Evolutionary conservation across 37 sponge, comb jelly and placozoan species (phyloP), one percentile per base, ranked within the genome.

Genomic region (Amphimedon queenslandica): DNA sequence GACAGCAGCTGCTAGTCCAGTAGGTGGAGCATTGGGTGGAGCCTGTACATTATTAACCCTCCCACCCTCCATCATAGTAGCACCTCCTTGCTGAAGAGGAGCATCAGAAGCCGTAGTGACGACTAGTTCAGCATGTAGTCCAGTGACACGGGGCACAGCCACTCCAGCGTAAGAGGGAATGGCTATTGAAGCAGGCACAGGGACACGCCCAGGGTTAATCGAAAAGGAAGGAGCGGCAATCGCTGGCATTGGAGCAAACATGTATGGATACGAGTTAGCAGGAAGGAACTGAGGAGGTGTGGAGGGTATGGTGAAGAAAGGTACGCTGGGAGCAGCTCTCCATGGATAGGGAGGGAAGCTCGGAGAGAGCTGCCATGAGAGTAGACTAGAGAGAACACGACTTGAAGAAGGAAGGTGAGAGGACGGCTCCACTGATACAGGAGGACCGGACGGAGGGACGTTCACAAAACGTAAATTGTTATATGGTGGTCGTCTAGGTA

Each of bases 221-320:
- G 84, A 77, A 30, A 79, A 74, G 0, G 80, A 75, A 25, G 77
- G 63, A 66, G 73, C 77, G 6, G 68, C 68, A 21, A 67, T 67
- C 6, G 68, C 68, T 3, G 80, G 80, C 37, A 80, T n/a, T 10
- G 85, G 85, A n/a, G 86, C 86, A 85, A 85, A 85, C 37, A 80
- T 85, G 64, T 85, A 85, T 0, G 90, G 90, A 71, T 89, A 84
- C 36, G 80, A 78, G 67, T 84, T 74, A 55, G 90, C 64, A 30
- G 84, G 84, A 24, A 89, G 58, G 55, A 66, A 89, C 32, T 76
- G 76, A 10, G 90, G 80, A 10, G 90, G 85, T 1, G 90, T 80
- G 33, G 90, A 70, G 11, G 90, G 84, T 39, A 89, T 80, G 5
- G 90, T 89, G 64, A 89, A 89, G 40, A 89, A 89, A 1, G 90